Evolutionary conservation across 1,140 invertebrate species (phyloP).

Genomic region (Drosophila malerkotliana): DNA sequence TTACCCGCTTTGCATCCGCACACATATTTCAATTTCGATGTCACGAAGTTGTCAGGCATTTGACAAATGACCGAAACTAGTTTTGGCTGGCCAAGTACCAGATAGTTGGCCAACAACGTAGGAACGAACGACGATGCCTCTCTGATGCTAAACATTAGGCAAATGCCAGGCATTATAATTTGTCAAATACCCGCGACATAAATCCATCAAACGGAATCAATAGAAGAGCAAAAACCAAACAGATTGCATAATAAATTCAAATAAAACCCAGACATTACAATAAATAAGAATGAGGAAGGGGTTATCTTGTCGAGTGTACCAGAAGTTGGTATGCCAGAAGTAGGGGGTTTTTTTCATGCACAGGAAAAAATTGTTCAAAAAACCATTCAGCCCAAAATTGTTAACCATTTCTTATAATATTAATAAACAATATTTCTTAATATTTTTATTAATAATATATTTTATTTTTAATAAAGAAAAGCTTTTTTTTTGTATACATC

Average conservation of each 20-base stretch:
- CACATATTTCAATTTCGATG: constrained; percentile 45
- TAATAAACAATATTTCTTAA: not conserved
- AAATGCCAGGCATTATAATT: constrained; percentile 62
- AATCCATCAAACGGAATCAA: constrained; percentile 74
- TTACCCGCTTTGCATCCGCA: constrained; percentile 23
- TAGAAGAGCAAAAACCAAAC: constrained; percentile 45
- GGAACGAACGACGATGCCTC: not conserved
- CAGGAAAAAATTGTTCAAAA: not conserved
- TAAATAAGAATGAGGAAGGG: constrained; percentile 44
- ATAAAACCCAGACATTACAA: constrained; percentile 54
- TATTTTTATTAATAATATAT: not conserved
- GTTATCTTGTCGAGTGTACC: not conserved
- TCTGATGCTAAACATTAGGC: constrained; percentile 54
- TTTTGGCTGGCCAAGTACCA: constrained; percentile 22
- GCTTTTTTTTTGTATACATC: not conserved
- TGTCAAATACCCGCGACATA: constrained; percentile 72
- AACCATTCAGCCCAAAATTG: too few relatives aligned
- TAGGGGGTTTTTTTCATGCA: not conserved
- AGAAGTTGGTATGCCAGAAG: not conserved
- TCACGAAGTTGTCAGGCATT: constrained; percentile 43
- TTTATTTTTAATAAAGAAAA: not conserved
- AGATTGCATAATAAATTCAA: constrained; percentile 69
- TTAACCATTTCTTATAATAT: too few relatives aligned
- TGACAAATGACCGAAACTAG: constrained; percentile 42
- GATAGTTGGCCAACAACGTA: constrained; percentile 37